phyloP scores from a whole-genome alignment of 2,797 vertebrate genomes.

The Scarus forsteni region DNA sequence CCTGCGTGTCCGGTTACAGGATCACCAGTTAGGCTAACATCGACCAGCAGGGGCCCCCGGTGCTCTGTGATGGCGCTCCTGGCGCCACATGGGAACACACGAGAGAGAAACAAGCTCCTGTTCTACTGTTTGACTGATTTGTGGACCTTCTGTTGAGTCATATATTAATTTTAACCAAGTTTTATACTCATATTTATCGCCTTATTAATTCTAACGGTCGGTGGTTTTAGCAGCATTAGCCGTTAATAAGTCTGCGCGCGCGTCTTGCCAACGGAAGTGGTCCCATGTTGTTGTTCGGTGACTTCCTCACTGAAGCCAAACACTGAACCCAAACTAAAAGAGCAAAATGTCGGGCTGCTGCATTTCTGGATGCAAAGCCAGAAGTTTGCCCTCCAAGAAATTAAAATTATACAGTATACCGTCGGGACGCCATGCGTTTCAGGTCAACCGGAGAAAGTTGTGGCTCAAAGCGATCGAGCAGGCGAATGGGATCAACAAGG shows the following conservation, averaged over 20 bases:
- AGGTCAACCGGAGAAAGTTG: conserved; percentile 40
- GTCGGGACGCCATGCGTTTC: not conserved
- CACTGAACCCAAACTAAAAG: rapidly evolving
- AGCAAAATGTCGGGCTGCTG: conserved; percentile 56
- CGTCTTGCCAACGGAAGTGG: conserved; percentile 55
- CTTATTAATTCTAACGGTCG: not conserved
- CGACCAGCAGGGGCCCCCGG: conserved; percentile 37
- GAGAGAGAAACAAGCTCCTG: not conserved
- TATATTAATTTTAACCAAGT: no score
- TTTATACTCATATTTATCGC: no score
- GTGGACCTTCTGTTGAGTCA: no score
- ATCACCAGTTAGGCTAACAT: not conserved
- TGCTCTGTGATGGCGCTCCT: not conserved
- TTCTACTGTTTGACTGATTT: not conserved
- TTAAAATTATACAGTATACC: conserved; percentile 58
- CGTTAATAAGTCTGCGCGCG: conserved; percentile 16
- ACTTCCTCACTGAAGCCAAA: conserved; percentile 35
- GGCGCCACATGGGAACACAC: not conserved
- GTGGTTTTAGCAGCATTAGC: not conserved
- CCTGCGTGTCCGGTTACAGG: not conserved
- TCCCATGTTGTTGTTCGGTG: not conserved
- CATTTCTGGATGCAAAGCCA: conserved; percentile 50
- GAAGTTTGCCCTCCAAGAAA: not conserved
- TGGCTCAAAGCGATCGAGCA: conserved; percentile 51
- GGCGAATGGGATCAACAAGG: conserved; percentile 22